phyloP scores from a whole-genome alignment of 2,797 vertebrate species.

The Macropus fuliginosus region DNA sequence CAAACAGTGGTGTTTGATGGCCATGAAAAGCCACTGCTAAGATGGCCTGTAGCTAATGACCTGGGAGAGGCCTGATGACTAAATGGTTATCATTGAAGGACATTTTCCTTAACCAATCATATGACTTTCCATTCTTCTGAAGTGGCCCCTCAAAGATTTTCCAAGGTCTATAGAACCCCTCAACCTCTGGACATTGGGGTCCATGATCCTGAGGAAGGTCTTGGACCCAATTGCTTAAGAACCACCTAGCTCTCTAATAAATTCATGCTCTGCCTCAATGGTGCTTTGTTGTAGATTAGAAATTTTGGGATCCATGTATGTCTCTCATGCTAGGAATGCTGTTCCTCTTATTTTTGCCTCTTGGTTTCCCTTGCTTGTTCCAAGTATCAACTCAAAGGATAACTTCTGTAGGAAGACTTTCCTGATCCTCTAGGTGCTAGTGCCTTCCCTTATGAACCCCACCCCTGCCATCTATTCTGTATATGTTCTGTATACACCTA shows the following conservation, averaged over 20 bases:
- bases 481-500: not conserved
- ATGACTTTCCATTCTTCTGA: no score
- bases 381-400: not conserved
- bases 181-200: not conserved
- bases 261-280: not conserved
- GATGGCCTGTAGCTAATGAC: no score
- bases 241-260: no score
- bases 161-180: no score
- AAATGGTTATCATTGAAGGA: no score
- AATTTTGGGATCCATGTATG: not conserved
- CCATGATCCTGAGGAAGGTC: not conserved
- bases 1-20: no score
- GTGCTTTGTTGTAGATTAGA: not conserved
- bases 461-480: not conserved
- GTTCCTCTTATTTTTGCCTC: not conserved
- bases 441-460: not conserved
- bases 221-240: not conserved
- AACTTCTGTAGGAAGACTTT: not conserved
- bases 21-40: no score
- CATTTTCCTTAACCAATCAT: no score
- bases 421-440: not conserved
- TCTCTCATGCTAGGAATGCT: not conserved
- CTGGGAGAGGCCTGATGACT: no score
- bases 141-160: no score
- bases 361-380: not conserved